Percentiles rank a stretch among this genome's conserved stretches.
Evolutionary conservation across 2,888 invertebrate species (phyloP).

Genomic region (Hymenopus coronatus): DNA sequence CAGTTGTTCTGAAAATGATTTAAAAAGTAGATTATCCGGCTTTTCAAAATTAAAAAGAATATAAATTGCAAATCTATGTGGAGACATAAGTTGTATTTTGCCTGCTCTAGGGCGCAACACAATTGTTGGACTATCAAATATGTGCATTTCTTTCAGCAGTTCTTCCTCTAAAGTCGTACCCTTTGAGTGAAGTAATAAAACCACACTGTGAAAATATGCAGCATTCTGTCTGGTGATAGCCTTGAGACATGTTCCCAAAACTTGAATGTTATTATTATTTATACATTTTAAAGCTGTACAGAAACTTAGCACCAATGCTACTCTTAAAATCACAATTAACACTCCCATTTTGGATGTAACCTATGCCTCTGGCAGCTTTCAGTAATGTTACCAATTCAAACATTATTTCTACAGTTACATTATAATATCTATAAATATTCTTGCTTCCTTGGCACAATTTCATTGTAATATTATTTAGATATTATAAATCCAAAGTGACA

Average conservation of each 20-base stretch:
- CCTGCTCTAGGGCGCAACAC: not conserved
- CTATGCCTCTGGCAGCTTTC: not conserved
- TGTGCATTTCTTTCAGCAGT: not conserved
- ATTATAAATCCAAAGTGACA: not conserved
- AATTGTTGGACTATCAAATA: not conserved
- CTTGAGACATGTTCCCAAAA: not conserved
- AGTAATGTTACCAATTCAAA: not conserved
- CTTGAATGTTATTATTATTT: not conserved
- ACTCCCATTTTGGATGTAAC: not conserved
- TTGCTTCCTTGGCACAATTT: too few relatives aligned
- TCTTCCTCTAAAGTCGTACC: not conserved
- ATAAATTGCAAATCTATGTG: not conserved
- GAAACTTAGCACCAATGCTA: not conserved
- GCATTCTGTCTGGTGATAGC: not conserved
- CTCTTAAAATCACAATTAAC: not conserved
- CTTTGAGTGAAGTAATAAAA: not conserved
- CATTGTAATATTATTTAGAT: not conserved
- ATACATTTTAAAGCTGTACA: not conserved
- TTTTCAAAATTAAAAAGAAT: not conserved
- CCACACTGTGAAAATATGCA: not conserved
- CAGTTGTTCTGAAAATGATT: not conserved
- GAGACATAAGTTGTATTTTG: not conserved
- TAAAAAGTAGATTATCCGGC: not conserved
- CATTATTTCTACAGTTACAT: not conserved
- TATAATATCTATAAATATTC: not conserved